These are phyloP conservation scores for Hirtodrosophila duncani DNA, from an alignment of 2,888 invertebrate genomes.

Conservation along the genomic window DNA sequence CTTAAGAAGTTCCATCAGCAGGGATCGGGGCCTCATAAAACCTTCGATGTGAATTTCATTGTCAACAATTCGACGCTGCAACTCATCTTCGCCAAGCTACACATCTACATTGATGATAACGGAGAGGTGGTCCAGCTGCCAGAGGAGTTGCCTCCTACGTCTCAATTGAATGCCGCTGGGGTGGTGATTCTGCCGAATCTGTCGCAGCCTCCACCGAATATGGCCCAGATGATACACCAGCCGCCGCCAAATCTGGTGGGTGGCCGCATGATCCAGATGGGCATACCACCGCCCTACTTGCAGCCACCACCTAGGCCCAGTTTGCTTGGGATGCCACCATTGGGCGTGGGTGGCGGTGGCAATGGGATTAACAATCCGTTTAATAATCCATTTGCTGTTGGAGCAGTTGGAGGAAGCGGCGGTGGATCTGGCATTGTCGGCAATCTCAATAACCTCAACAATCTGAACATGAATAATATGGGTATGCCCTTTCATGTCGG, in stretches of 20 bases:
- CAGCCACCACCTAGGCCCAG: slow-evolving; percentile 79
- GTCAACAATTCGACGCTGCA: slow-evolving; percentile 80
- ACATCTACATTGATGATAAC: slow-evolving; percentile 81
- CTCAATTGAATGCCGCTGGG: slow-evolving; percentile 14
- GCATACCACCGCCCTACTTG: slow-evolving; percentile 42
- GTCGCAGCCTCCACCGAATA: slow-evolving; percentile 69
- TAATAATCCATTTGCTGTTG: slow-evolving; percentile 57
- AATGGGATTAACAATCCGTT: too few species aligned
- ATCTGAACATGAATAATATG: slow-evolving; percentile 26
- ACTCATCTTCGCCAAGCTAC: slow-evolving; percentile 82
- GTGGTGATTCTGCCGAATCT: slow-evolving; percentile 61
- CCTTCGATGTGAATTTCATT: slow-evolving; percentile 80
- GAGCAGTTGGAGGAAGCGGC: slow-evolving; percentile 6
- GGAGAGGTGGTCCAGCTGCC: slow-evolving; percentile 79
- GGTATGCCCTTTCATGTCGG: slow-evolving; percentile 6
- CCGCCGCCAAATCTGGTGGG: slow-evolving; percentile 70
- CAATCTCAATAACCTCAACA: slow-evolving; percentile 41
- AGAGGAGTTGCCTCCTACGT: slow-evolving; percentile 56
- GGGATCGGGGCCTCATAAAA: slow-evolving; percentile 80
- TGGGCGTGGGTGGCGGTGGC: slow-evolving; percentile 75
- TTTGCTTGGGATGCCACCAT: slow-evolving; percentile 81
- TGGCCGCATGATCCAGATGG: slow-evolving; percentile 68
- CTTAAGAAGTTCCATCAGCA: slow-evolving; percentile 83
- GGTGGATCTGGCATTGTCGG: too few species aligned
- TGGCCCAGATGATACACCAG: slow-evolving; percentile 59